Conservation (phyloP, 2,113 vertebrate genomes). For the Pithys albifrons region DNA sequence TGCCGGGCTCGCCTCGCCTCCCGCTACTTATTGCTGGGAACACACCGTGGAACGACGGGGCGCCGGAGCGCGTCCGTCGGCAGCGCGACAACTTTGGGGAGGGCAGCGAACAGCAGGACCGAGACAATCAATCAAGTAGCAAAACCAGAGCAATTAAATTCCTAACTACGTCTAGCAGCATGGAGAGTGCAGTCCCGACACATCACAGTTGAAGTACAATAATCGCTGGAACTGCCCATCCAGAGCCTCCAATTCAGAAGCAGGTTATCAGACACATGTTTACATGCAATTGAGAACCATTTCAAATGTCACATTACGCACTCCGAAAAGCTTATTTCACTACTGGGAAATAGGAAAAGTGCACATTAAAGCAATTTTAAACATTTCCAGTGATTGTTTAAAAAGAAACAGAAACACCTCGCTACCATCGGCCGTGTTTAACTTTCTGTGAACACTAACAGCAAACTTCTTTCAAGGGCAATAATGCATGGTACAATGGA, state of each 20-base stretch:
- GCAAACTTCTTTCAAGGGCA: constrained; percentile 74
- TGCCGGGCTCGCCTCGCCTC: constrained; percentile 65
- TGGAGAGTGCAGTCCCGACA: constrained; percentile 74
- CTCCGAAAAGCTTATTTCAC: constrained; percentile 80
- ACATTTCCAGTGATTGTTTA: constrained; percentile 83
- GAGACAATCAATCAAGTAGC: constrained; percentile 72
- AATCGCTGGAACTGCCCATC: constrained; percentile 74
- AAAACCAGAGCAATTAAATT: constrained; percentile 76
- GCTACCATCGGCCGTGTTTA: constrained; percentile 70
- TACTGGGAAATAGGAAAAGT: constrained; percentile 78
- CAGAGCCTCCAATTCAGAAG: constrained; percentile 72
- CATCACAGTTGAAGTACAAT: constrained; percentile 76
- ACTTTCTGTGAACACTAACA: constrained; percentile 77
- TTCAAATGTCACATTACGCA: constrained; percentile 77
- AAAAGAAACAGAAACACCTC: constrained; percentile 79
- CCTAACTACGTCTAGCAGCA: constrained; percentile 77
- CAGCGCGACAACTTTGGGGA: constrained; percentile 41
- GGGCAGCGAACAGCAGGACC: constrained; percentile 68
- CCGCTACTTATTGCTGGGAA: constrained; percentile 70
- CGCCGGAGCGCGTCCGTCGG: not conserved
- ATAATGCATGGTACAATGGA: constrained; percentile 76
- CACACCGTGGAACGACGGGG: constrained; percentile 31
- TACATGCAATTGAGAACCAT: constrained; percentile 78
- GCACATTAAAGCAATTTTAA: constrained; percentile 79
- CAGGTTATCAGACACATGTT: constrained; percentile 73